These are phyloP conservation scores for Sinodicranocentrus sp. DNA, from an alignment of 2,888 invertebrate species.

Conservation along the genomic window DNA sequence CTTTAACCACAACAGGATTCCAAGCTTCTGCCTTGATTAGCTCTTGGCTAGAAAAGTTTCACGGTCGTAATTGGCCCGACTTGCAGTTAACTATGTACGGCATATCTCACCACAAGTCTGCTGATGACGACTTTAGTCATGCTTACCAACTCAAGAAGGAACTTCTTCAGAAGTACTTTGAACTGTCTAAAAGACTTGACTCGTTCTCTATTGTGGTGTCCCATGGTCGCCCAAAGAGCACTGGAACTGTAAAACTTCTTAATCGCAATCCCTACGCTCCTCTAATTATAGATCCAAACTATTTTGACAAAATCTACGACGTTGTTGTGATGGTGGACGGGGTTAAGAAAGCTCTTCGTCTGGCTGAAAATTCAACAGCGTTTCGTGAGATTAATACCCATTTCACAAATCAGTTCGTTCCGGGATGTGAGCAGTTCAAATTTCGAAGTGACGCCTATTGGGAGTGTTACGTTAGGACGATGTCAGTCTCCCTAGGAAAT, in stretches of 20 bases:
- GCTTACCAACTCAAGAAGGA: slow-evolving; percentile 70
- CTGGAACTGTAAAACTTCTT: slow-evolving; percentile 64
- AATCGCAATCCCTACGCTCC: slow-evolving; percentile 43
- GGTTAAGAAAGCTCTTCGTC: slow-evolving; percentile 55
- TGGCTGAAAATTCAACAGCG: slow-evolving; percentile 70
- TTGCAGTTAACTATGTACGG: slow-evolving; percentile 62
- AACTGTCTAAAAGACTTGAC: slow-evolving; percentile 64
- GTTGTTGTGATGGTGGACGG: slow-evolving; percentile 72
- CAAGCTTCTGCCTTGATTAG: slow-evolving; percentile 71
- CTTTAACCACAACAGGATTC: slow-evolving; percentile 60
- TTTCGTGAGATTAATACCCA: slow-evolving; percentile 45
- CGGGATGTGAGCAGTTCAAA: slow-evolving; percentile 64
- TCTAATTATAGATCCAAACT: slow-evolving; percentile 72
- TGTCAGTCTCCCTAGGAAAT: slow-evolving; percentile 44
- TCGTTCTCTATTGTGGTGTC: slow-evolving; percentile 73
- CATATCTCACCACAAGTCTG: slow-evolving; percentile 52
- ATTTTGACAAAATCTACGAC: slow-evolving; percentile 70
- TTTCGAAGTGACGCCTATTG: slow-evolving; percentile 49
- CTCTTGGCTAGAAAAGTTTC: slow-evolving; percentile 61
- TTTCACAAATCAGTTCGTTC: slow-evolving; percentile 52
- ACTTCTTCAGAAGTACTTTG: slow-evolving; percentile 60
- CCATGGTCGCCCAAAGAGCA: slow-evolving; percentile 64
- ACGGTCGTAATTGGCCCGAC: slow-evolving; percentile 71
- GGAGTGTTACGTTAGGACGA: slow-evolving; percentile 38
- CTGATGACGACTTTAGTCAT: slow-evolving; percentile 35